These are phyloP conservation scores for Pagrus major DNA, from an alignment of 2,113 vertebrate genomes.

Conservation along the genomic window DNA sequence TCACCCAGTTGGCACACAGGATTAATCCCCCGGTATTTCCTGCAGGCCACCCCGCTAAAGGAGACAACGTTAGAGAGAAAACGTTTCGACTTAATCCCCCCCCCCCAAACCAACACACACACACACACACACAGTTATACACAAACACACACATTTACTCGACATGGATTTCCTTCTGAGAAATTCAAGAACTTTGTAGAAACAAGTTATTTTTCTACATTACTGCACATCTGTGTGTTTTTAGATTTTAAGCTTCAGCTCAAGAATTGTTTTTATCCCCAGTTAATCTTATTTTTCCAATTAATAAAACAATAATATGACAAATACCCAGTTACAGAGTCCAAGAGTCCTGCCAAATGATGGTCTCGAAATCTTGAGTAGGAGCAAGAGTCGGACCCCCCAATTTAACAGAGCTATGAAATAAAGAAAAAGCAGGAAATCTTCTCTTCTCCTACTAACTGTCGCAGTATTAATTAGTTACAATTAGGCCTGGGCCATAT, in stretches of 20 bases:
- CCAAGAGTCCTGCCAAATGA: not conserved
- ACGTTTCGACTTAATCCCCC: constrained; percentile 36
- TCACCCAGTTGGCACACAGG: constrained; percentile 36
- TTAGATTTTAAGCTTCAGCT: not conserved
- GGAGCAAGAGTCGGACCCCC: not conserved
- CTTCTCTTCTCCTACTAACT: not conserved
- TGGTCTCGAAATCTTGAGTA: not conserved
- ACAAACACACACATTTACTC: constrained; percentile 11
- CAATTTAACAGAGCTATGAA: not conserved
- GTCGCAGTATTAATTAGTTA: not conserved
- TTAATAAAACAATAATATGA: not conserved
- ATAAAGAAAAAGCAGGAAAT: not conserved
- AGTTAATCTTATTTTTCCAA: not conserved
- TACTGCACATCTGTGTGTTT: not conserved
- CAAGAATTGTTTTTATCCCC: too few relatives aligned
- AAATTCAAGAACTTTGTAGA: not conserved
- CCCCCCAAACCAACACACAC: constrained; percentile 4
- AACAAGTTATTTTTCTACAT: not conserved
- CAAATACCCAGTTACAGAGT: not conserved
- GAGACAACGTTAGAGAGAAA: constrained; percentile 38
- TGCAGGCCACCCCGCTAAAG: constrained; percentile 56
- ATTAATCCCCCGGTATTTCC: constrained; percentile 71
- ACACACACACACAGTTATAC: constrained; percentile 16
- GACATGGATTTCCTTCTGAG: not conserved
- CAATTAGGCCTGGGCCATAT: too few relatives aligned